Evolutionary conservation across 2,888 invertebrate genomes (phyloP).

Genomic region (Parnassius apollo): DNA sequence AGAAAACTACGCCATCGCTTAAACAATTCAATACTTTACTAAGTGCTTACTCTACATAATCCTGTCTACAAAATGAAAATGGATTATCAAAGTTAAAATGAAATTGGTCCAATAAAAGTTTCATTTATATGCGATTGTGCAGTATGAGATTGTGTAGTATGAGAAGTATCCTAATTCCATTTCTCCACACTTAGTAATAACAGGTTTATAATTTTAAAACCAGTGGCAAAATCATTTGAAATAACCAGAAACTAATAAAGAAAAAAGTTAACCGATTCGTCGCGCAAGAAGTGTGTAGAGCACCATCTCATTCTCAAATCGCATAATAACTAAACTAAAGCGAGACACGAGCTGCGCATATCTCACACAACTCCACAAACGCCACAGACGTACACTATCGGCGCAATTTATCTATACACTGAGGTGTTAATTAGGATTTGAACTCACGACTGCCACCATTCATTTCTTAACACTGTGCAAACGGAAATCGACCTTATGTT

Average conservation of each 20-base stretch:
- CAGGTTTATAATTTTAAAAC: constrained; percentile 3
- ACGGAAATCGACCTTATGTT: constrained; percentile 38
- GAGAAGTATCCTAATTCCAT: not conserved
- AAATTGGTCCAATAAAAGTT: no score
- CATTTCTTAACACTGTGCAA: constrained; percentile 33
- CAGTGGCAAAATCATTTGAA: constrained; percentile 3
- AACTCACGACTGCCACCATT: constrained; percentile 75
- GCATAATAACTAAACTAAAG: constrained; percentile 30
- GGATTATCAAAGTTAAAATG: no score
- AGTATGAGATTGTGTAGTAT: no score
- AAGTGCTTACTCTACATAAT: no score
- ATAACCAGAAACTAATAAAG: constrained; percentile 1
- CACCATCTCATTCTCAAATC: constrained; percentile 26
- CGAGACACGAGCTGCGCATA: constrained; percentile 35
- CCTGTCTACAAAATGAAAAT: no score
- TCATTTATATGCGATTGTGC: no score
- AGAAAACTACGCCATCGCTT: no score
- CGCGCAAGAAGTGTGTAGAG: not conserved
- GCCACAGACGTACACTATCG: constrained; percentile 60
- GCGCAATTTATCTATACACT: constrained; percentile 72
- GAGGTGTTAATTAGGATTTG: constrained; percentile 78
- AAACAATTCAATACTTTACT: no score
- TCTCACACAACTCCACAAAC: constrained; percentile 48
- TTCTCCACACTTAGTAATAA: constrained; percentile 5
- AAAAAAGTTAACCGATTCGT: constrained; percentile 3